phyloP scores from a whole-genome alignment of 35 echinoderm and acorn worm genomes.

The Stichopus chloronotus region DNA sequence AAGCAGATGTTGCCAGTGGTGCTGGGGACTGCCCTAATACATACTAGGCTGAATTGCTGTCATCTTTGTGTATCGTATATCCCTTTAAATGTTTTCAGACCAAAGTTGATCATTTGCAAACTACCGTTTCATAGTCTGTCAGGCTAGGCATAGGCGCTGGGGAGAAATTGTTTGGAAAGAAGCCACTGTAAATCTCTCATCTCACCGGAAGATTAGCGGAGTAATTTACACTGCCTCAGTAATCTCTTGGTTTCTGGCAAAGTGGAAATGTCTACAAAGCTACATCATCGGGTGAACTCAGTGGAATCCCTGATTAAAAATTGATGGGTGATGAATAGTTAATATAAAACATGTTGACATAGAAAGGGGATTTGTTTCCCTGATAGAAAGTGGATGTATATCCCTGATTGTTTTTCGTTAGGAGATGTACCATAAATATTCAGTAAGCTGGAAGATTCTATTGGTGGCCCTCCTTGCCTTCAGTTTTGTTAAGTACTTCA shows the following conservation, averaged over 20 bases:
- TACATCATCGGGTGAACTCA: background rate
- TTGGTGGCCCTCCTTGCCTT: too few relatives aligned
- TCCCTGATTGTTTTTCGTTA: too few relatives aligned
- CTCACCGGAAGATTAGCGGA: background rate
- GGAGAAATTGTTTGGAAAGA: constrained; percentile 21
- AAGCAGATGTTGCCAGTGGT: too few relatives aligned
- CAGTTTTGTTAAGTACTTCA: too few relatives aligned
- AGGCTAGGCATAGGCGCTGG: background rate
- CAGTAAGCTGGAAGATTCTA: too few relatives aligned
- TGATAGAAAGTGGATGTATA: background rate
- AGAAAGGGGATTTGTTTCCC: background rate
- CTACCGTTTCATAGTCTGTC: background rate
- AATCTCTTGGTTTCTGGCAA: background rate
- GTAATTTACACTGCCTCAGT: background rate
- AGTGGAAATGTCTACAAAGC: background rate
- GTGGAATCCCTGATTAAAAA: background rate
- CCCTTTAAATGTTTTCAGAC: background rate
- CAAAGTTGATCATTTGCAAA: background rate
- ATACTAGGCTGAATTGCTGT: too few relatives aligned
- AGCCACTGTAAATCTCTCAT: constrained; percentile 11
- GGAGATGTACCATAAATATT: too few relatives aligned
- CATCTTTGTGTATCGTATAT: background rate
- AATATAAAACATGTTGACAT: constrained; percentile 15
- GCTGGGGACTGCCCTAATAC: too few relatives aligned
- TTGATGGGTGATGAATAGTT: background rate